Evolutionary conservation across 2,888 invertebrate genomes (phyloP).

Genomic region (Sphaerophoria taeniata): DNA sequence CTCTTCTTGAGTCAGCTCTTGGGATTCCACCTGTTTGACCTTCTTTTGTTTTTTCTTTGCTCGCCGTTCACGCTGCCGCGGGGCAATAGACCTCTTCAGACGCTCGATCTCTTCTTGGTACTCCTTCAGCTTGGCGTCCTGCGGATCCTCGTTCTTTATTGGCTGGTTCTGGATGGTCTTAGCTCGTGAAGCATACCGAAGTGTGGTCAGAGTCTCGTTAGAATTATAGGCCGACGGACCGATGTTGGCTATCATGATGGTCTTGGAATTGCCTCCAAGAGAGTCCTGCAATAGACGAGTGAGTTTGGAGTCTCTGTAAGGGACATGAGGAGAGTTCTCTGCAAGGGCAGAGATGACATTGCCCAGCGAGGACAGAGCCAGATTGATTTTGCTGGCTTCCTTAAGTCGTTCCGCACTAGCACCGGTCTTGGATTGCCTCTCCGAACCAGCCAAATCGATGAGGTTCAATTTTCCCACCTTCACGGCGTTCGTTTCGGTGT

Average conservation of each 20-base stretch:
- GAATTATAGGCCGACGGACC: conserved; percentile 99
- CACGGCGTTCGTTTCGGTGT: conserved; percentile 85
- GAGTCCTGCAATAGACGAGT: conserved; percentile 98
- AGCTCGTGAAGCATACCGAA: conserved; percentile 97
- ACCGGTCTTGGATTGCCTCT: conserved; percentile 97
- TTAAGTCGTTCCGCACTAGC: conserved; percentile 96
- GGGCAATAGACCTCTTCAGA: conserved; percentile 83
- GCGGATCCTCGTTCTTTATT: conserved; percentile 99
- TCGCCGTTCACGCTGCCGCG: conserved; percentile 82
- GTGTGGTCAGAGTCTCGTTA: conserved; percentile 98
- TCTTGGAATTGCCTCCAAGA: conserved; percentile 98
- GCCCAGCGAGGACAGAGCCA: conserved; percentile 97
- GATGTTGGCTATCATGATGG: conserved; percentile 99
- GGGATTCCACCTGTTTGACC: conserved; percentile 81
- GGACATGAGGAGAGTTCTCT: conserved; percentile 97
- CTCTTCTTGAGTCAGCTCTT: conserved; percentile 69
- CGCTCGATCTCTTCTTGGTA: conserved; percentile 97
- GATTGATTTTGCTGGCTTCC: conserved; percentile 98
- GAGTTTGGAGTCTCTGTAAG: conserved; percentile 98
- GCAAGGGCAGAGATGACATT: conserved; percentile 99
- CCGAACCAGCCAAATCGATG: conserved; percentile 99
- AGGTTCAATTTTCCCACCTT: conserved; percentile 97
- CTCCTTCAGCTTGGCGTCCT: conserved; percentile 97
- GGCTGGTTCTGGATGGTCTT: conserved; percentile 99
- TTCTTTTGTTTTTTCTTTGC: conserved; percentile 79